phyloP scores from a whole-genome alignment of 2,888 invertebrate genomes.

The Drosophila nigritarsus region DNA sequence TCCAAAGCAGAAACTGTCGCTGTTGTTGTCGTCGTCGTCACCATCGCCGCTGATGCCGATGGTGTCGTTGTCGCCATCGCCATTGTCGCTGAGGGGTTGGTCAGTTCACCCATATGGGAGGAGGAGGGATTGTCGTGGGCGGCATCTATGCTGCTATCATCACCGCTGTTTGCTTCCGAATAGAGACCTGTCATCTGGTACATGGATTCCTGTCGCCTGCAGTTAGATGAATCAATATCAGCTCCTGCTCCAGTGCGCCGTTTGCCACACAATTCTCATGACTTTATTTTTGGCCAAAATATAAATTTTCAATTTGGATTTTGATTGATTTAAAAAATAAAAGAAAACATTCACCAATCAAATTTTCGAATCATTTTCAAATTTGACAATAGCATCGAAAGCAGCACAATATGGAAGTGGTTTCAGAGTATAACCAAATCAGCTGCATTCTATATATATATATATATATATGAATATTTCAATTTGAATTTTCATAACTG shows the following conservation, averaged over 20 bases:
- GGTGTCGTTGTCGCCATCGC: constrained; percentile 13
- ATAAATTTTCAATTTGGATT: constrained; percentile 7
- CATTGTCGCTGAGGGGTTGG: constrained; percentile 15
- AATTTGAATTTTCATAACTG: neutral
- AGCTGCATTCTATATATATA: neutral
- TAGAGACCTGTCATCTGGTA: constrained; percentile 95
- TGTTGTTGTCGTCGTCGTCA: constrained; percentile 3
- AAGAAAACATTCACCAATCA: neutral
- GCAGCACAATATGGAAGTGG: neutral
- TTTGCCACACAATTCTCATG: constrained; percentile 33
- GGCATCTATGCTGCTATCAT: constrained; percentile 86
- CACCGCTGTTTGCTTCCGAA: constrained; percentile 89
- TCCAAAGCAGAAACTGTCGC: constrained; percentile 47
- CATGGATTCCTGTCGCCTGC: constrained; percentile 93
- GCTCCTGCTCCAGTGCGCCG: constrained; percentile 12
- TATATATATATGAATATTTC: neutral
- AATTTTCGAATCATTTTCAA: neutral
- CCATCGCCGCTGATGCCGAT: constrained; percentile 7
- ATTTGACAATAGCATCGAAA: constrained; percentile 15
- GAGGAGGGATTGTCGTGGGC: constrained; percentile 85
- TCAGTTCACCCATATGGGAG: constrained; percentile 72
- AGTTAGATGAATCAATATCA: constrained; percentile 36
- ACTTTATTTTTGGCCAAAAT: constrained; percentile 19
- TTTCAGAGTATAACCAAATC: neutral
- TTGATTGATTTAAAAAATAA: neutral